Evolutionary conservation across 2,888 invertebrate genomes (phyloP), one percentile per base, ranked within the genome.

Genomic region (Xestia ashworthii): DNA sequence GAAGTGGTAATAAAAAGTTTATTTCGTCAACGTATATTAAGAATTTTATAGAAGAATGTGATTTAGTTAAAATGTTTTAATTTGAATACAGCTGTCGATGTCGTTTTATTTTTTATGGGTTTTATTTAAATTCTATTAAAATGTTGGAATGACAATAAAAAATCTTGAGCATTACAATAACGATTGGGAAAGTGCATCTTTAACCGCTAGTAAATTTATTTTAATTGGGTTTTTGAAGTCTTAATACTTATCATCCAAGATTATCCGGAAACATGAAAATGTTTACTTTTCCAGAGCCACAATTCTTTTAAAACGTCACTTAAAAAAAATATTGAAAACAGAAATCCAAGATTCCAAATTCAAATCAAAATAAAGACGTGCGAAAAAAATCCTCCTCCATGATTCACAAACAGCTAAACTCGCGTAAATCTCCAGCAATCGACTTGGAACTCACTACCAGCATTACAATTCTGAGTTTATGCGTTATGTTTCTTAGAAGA

Each of bases 401-500:
- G 86, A 83, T 53, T 83, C 86, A 83, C 74, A 4, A 74, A 76
- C 41, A 25, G 55, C 41, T 32, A 72, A 66, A 69, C 65, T 48
- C 50, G 41, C 53, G 62, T 83, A 84, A 79, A 74, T 86, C 71
- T 44, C 50, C 58, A 70, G 72, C 78, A 82, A 83, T 86, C 25
- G 80, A 48, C 70, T 83, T 64, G 50, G 64, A 80, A 84, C 71
- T 75, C 73, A 84, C 76, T 69, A 80, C 72, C 66, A 66, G 71
- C 87, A 84, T 76, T 83, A 87, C 76, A 80, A 84, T 80, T 65
- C 74, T 67, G 19, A 84, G 79, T 86, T 85, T 82, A 79, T 87
- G 66, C 76, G 73, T 80, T 84, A 85, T 81, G 65, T 74, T 87
- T 87, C 88, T 87, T 16, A 78, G 87, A 82, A 88, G 82, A 78